Conservation (phyloP, 2,797 vertebrate genomes). For the Margarornis squamiger region DNA sequence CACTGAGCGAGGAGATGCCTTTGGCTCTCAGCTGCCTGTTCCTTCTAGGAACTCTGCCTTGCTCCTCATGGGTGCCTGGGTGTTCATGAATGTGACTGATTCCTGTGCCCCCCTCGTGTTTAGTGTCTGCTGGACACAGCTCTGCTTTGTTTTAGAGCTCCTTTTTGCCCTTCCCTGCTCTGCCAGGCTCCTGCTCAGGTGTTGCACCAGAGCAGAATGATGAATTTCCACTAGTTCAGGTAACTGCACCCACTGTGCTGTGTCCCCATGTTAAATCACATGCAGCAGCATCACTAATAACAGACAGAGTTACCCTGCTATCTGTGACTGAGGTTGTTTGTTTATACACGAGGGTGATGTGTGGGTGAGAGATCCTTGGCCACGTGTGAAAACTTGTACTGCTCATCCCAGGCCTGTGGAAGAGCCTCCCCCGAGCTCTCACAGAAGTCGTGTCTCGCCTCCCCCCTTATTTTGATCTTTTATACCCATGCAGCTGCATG, state of each 20-base stretch:
- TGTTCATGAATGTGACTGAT: background rate
- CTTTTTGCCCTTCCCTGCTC: background rate
- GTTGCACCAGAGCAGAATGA: background rate
- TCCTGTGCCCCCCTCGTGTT: background rate
- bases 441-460: background rate
- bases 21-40: background rate
- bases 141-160: background rate
- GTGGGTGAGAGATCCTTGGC: background rate
- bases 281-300: accelerated
- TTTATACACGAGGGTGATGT: accelerated
- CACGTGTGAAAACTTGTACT: accelerated
- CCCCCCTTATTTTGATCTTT: background rate
- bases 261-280: accelerated
- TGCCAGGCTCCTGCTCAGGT: background rate
- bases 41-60: background rate
- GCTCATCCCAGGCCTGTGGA: background rate
- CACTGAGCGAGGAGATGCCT: background rate
- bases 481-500: background rate
- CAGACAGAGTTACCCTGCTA: background rate
- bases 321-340: background rate
- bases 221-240: background rate
- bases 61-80: background rate
- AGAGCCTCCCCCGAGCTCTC: background rate
- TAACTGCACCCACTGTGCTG: background rate
- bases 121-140: background rate